phyloP scores from a whole-genome alignment of 2,113 vertebrate genomes.

The Cavia porcellus region DNA sequence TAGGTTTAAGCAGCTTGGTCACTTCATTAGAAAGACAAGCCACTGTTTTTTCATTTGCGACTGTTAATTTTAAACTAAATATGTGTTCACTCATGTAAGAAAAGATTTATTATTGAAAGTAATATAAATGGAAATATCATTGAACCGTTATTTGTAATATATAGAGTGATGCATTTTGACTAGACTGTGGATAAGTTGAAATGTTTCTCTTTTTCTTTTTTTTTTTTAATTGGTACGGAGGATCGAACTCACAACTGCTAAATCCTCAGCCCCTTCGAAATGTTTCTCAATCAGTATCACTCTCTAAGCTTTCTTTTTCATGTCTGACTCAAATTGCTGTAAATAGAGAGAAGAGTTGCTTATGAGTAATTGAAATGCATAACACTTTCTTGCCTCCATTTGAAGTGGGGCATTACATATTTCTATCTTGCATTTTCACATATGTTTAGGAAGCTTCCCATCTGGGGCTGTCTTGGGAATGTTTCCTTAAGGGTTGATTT shows the following conservation, averaged over 20 bases:
- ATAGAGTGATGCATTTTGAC: neutral
- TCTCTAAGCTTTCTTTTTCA: constrained; percentile 41
- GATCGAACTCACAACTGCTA: no score
- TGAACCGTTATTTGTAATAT: constrained; percentile 70
- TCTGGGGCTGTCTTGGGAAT: neutral
- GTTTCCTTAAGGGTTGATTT: neutral
- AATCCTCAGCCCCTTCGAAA: no score
- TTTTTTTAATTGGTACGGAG: no score
- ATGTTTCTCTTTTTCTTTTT: neutral
- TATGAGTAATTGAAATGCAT: constrained; percentile 39
- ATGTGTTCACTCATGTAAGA: constrained; percentile 78
- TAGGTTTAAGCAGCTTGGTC: constrained; percentile 58
- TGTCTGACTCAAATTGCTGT: constrained; percentile 78
- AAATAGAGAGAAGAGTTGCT: constrained; percentile 70
- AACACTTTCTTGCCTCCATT: neutral
- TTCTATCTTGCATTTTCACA: constrained; percentile 14
- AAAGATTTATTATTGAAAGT: constrained; percentile 84
- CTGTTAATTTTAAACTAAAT: constrained; percentile 80
- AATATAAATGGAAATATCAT: constrained; percentile 83
- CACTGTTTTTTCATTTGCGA: constrained; percentile 77
- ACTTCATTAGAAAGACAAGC: constrained; percentile 53
- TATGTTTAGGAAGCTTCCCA: constrained; percentile 31
- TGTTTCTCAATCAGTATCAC: constrained; percentile 65
- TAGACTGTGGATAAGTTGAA: constrained; percentile 56
- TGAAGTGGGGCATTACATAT: neutral